A percentile compares a stretch with the other conserved stretches of the same genome.
These are phyloP conservation scores for Drosophila atripex DNA, from an alignment of 2,888 invertebrate species.

Conservation along the genomic window DNA sequence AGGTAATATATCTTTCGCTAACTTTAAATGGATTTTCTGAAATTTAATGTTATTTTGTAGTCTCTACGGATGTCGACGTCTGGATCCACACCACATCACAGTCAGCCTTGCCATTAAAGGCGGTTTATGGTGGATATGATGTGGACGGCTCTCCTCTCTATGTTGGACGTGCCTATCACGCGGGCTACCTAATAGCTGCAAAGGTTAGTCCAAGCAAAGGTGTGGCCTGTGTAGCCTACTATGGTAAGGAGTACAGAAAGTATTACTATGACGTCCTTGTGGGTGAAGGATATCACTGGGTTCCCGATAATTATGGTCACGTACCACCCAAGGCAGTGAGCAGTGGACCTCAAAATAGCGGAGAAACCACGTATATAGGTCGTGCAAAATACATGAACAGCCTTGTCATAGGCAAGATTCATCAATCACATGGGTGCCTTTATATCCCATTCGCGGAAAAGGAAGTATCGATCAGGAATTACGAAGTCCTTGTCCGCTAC, in stretches of 20 bases:
- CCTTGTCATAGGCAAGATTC: not conserved
- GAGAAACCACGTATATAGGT: not conserved
- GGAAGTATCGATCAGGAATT: not conserved
- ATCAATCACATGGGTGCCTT: not conserved
- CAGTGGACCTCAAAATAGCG: not conserved
- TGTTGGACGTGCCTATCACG: not conserved
- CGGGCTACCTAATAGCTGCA: not conserved
- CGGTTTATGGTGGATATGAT: not conserved
- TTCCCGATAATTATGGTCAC: not conserved
- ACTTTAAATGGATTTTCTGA: not conserved
- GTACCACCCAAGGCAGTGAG: not conserved
- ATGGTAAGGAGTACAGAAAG: not conserved
- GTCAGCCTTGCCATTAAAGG: not conserved
- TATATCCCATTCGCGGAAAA: not conserved
- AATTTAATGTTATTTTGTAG: not conserved
- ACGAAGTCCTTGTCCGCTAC: not conserved
- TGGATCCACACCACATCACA: not conserved
- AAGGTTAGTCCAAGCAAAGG: not conserved
- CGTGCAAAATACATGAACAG: not conserved
- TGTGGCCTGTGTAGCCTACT: not conserved
- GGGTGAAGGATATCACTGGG: not conserved
- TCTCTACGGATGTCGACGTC: not conserved
- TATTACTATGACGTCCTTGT: not conserved
- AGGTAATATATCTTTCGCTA: not conserved
- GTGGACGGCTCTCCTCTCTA: not conserved